These are phyloP conservation scores for Aleiodes testaceus DNA, from an alignment of 2,888 invertebrate genomes.

Conservation along the genomic window DNA sequence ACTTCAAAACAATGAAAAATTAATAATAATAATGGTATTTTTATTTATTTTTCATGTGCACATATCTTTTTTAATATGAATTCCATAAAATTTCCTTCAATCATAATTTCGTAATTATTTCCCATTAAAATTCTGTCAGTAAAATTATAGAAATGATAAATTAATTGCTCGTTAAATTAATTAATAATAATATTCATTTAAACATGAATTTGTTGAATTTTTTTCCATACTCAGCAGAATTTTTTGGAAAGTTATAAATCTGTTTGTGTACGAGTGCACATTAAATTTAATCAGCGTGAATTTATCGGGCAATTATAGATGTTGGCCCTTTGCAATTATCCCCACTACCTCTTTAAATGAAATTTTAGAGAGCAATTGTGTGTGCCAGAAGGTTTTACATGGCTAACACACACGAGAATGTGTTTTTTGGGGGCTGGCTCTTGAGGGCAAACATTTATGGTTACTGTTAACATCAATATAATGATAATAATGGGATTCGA, in stretches of 20 bases:
- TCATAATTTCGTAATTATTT: not conserved
- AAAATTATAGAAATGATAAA: too few relatives aligned
- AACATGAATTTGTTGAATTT: not conserved
- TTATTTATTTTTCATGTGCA: too few relatives aligned
- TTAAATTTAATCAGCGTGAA: slow-evolving; percentile 54
- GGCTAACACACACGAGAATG: too few relatives aligned
- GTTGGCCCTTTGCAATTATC: slow-evolving; percentile 28
- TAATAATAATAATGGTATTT: too few relatives aligned
- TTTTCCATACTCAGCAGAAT: slow-evolving; percentile 5
- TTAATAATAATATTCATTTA: slow-evolving; percentile 17
- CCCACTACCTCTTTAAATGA: slow-evolving; percentile 2
- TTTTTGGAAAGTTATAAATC: slow-evolving; percentile 5
- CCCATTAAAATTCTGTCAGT: not conserved
- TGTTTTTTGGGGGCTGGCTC: too few relatives aligned
- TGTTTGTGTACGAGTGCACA: slow-evolving; percentile 25
- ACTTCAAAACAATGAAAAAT: not conserved
- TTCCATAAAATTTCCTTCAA: not conserved
- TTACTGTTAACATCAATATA: too few relatives aligned
- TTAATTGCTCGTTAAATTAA: too few relatives aligned
- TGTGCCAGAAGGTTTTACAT: too few relatives aligned
- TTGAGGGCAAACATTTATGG: too few relatives aligned
- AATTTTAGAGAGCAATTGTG: too few relatives aligned
- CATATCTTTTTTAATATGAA: too few relatives aligned
- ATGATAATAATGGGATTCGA: too few relatives aligned
- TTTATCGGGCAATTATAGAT: slow-evolving; percentile 52